A percentile compares a stretch with the other conserved stretches of the same genome.
phyloP scores from a whole-genome alignment of 2,888 invertebrate genomes.

The Dynastes grantii region DNA sequence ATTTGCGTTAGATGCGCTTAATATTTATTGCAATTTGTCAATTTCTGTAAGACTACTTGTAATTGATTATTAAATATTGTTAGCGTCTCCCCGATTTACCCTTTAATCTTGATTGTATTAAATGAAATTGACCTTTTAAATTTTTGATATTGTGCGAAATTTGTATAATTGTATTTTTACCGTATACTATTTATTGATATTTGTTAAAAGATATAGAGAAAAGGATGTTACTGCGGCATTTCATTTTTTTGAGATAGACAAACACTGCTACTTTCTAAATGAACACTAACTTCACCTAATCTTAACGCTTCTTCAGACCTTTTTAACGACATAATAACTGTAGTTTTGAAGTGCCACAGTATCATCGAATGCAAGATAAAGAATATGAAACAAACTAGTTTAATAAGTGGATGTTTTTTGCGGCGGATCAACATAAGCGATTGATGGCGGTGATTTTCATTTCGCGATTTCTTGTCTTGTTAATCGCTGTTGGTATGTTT shows the following conservation, averaged over 20 bases:
- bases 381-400: constrained; percentile 5
- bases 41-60: not conserved
- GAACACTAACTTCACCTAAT: not conserved
- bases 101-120: constrained; percentile 1
- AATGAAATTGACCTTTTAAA: constrained; percentile 27
- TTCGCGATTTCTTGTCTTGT: constrained; percentile 8
- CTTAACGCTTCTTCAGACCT: not conserved
- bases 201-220: constrained; percentile 13
- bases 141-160: constrained; percentile 41
- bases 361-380: constrained; percentile 3
- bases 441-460: not conserved
- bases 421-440: constrained; percentile 17
- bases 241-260: not conserved
- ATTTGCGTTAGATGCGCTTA: not conserved
- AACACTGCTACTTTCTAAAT: not conserved
- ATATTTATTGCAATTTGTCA: not conserved
- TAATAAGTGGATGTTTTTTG: not conserved
- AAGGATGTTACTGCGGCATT: constrained; percentile 25
- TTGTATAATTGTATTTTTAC: constrained; percentile 23
- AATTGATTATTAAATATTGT: constrained; percentile 18
- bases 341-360: constrained; percentile 5
- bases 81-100: constrained; percentile 25
- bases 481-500: constrained; percentile 19
- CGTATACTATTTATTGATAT: constrained; percentile 30
- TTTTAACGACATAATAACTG: not conserved